phyloP scores from a whole-genome alignment of 2,113 vertebrate genomes.

The Crypturellus undulatus region DNA sequence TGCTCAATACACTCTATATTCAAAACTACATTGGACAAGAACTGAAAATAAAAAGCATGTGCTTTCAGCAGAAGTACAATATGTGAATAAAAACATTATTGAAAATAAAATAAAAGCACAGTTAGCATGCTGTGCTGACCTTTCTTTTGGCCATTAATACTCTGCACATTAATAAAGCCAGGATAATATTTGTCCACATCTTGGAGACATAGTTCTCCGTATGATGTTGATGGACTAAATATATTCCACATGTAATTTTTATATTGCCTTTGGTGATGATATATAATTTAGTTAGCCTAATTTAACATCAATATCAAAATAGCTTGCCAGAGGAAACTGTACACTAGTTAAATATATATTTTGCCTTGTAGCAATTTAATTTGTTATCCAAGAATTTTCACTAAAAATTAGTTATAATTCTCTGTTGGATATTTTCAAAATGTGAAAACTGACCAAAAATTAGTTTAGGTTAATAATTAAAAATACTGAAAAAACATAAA shows the following conservation, averaged over 20 bases:
- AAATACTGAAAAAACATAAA: accelerated
- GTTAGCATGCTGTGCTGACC: not conserved
- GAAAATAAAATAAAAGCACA: conserved; percentile 7
- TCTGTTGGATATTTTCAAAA: not conserved
- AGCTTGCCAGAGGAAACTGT: not conserved
- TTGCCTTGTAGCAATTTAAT: not conserved
- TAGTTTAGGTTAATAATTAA: not conserved
- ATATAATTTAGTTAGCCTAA: not conserved
- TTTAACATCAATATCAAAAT: not conserved
- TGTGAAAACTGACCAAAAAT: not conserved
- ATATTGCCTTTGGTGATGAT: not conserved
- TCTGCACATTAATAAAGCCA: not conserved
- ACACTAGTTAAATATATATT: not conserved
- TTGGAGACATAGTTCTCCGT: not conserved
- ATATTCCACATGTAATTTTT: not conserved
- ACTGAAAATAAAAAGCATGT: not conserved
- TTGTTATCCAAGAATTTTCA: not conserved
- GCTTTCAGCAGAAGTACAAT: conserved; percentile 1
- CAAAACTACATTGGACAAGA: not conserved
- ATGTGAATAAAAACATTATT: conserved; percentile 19
- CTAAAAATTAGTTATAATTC: not conserved
- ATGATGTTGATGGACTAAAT: not conserved
- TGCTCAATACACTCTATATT: not conserved
- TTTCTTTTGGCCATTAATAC: conserved; percentile 17
- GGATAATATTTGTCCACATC: not conserved